These are phyloP conservation scores for Andrena bucephala DNA, from an alignment of 2,888 invertebrate species.

Conservation along the genomic window DNA sequence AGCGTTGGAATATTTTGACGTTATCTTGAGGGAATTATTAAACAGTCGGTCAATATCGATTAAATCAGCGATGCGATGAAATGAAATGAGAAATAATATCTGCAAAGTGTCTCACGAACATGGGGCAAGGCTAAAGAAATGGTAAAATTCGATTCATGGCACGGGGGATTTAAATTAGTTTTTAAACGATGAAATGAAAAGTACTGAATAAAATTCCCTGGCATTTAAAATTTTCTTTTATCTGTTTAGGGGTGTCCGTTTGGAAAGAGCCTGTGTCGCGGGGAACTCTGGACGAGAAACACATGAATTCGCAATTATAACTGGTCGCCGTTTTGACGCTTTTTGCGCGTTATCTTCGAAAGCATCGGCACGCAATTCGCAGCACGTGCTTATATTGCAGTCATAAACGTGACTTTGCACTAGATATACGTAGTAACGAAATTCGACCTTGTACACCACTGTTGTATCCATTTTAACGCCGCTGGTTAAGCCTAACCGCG, in stretches of 20 bases:
- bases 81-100: too few species aligned
- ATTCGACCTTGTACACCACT: slow-evolving; percentile 27
- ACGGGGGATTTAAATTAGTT: too few species aligned
- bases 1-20: not conserved
- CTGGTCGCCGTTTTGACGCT: not conserved
- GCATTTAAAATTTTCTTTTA: too few species aligned
- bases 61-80: too few species aligned
- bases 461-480: slow-evolving; percentile 6
- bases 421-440: slow-evolving; percentile 11
- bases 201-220: too few species aligned
- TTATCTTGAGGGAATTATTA: not conserved
- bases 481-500: not conserved
- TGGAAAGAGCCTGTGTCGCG: not conserved
- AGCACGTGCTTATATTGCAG: slow-evolving; percentile 46
- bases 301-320: slow-evolving; percentile 24
- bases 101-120: too few species aligned
- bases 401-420: slow-evolving; percentile 39
- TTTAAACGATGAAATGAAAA: too few species aligned
- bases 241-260: too few species aligned
- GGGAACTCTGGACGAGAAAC: not conserved
- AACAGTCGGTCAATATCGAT: too few species aligned
- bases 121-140: too few species aligned
- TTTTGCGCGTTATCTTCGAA: slow-evolving; percentile 22
- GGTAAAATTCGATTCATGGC: too few species aligned
- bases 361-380: slow-evolving; percentile 12